A percentile compares a stretch with the other conserved stretches of the same genome.
Evolutionary conservation across 2,113 vertebrate species (phyloP).

Genomic region (Struthio camelus): DNA sequence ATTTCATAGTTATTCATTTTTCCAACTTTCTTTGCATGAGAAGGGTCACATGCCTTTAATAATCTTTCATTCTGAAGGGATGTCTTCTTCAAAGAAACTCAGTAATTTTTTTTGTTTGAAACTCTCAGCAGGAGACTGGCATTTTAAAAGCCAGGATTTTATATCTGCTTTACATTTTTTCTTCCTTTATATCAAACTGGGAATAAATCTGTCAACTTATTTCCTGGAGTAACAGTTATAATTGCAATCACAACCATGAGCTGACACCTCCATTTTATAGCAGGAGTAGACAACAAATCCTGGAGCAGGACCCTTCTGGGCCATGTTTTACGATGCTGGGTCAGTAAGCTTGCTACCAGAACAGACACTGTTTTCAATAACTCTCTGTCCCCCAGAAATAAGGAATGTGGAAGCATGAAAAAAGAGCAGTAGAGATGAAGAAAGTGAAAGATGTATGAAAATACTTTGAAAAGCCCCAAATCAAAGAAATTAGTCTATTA

Average conservation of each 20-base stretch:
- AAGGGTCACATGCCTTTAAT: not conserved
- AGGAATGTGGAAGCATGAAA: fast-evolving
- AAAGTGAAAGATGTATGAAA: not conserved
- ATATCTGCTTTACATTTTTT: not conserved
- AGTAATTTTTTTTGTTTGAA: not conserved
- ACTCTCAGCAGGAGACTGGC: not conserved
- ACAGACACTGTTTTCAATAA: not conserved
- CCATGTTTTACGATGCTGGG: not conserved
- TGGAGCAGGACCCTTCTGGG: not conserved
- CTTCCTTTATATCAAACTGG: not conserved
- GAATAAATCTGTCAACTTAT: not conserved
- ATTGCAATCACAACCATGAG: not conserved
- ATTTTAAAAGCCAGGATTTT: not conserved
- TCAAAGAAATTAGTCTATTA: not conserved
- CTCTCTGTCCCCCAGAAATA: not conserved
- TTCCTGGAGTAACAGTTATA: not conserved
- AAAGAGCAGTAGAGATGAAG: not conserved
- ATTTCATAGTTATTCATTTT: not conserved
- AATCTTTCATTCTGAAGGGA: not conserved
- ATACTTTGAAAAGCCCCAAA: not conserved
- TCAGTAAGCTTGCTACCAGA: not conserved
- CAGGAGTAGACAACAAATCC: not conserved
- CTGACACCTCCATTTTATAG: not conserved
- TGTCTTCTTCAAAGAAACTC: not conserved
- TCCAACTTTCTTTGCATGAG: not conserved